Conservation (phyloP, 2,113 vertebrate genomes). For the Narcine bancroftii region DNA sequence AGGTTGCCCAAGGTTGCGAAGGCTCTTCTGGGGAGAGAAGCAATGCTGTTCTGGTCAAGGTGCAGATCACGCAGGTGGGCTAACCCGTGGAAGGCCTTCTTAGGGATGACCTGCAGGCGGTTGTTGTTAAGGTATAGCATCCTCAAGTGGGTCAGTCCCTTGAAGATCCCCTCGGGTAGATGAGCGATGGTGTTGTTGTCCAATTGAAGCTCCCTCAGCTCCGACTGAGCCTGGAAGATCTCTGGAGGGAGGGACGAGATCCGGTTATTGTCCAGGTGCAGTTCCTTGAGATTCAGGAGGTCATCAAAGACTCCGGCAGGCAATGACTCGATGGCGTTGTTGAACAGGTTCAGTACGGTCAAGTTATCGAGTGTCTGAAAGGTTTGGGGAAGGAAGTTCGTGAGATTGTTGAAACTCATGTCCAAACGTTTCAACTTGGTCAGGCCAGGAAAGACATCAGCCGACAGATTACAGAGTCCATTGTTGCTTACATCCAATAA, state of each 20-base stretch:
- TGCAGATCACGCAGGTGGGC: slow-evolving; percentile 43
- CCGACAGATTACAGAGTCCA: slow-evolving; percentile 43
- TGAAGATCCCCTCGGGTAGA: slow-evolving; percentile 44
- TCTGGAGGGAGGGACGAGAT: slow-evolving; percentile 42
- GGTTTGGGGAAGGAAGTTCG: slow-evolving; percentile 25
- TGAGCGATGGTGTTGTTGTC: slow-evolving; percentile 45
- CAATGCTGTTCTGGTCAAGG: slow-evolving; percentile 45
- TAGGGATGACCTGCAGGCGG: slow-evolving; percentile 40
- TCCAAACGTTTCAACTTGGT: slow-evolving; percentile 44
- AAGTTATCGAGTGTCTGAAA: slow-evolving; percentile 45
- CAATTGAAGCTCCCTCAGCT: slow-evolving; percentile 48
- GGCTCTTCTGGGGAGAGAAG: slow-evolving; percentile 40
- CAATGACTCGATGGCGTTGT: slow-evolving; percentile 48
- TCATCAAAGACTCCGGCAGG: slow-evolving; percentile 40
- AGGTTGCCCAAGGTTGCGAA: slow-evolving; percentile 43
- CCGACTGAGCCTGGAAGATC: slow-evolving; percentile 42
- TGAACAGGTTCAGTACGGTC: slow-evolving; percentile 45
- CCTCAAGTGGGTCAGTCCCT: slow-evolving; percentile 39
- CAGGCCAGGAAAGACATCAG: slow-evolving; percentile 44
- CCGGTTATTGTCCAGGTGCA: slow-evolving; percentile 48
- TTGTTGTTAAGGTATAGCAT: slow-evolving; percentile 47
- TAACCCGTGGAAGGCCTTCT: slow-evolving; percentile 44
- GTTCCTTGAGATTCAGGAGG: slow-evolving; percentile 43
- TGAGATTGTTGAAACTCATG: slow-evolving; percentile 50
- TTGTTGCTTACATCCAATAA: slow-evolving; percentile 51